Conservation (phyloP, 2,113 vertebrate species). For the Megaptera novaeangliae region DNA sequence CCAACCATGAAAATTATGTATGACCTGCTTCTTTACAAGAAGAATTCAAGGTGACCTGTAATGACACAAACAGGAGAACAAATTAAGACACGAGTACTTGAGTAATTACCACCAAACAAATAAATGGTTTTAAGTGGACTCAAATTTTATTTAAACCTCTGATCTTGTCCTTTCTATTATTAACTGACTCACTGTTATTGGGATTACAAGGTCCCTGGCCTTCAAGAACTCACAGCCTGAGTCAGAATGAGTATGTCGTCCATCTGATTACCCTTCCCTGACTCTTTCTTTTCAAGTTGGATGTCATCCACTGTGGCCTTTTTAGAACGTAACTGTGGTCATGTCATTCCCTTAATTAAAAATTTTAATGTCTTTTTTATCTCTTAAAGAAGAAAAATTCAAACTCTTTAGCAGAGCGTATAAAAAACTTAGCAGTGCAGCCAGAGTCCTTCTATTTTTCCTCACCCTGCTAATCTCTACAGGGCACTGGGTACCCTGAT, state of each 20-base stretch:
- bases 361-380: background rate
- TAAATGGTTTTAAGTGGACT: background rate
- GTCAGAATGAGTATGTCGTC: background rate
- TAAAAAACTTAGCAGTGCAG: background rate
- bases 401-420: background rate
- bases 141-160: background rate
- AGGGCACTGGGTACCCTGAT: background rate
- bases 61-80: background rate
- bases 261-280: background rate
- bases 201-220: background rate
- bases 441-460: background rate
- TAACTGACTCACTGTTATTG: background rate
- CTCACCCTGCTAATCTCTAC: background rate
- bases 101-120: slow-evolving; percentile 5
- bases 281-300: background rate
- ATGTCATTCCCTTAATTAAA: background rate
- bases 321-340: background rate
- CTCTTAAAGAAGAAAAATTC: background rate
- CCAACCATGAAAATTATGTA: background rate
- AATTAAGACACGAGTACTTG: background rate
- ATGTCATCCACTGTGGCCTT: background rate
- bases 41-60: background rate
- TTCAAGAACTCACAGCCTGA: background rate
- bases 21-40: background rate
- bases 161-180: background rate